Evolutionary conservation across 1,140 invertebrate species (phyloP).

Genomic region (Zaprionus vittiger): DNA sequence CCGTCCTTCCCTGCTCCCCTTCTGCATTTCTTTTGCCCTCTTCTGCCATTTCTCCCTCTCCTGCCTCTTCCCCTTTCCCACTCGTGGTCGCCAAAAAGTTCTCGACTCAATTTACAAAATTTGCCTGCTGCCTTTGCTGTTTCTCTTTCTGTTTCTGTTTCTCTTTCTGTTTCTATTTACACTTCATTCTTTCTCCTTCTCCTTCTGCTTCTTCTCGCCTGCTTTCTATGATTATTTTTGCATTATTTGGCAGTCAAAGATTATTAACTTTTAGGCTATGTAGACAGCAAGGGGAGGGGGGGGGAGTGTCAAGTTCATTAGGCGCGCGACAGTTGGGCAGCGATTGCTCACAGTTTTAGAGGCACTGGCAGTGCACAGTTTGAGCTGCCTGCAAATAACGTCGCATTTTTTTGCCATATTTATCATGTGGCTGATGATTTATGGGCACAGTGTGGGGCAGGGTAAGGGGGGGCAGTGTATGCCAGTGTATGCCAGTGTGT

Average conservation of each 20-base stretch:
- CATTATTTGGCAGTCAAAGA: conserved; percentile 41
- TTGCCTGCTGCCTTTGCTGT: conserved; percentile 17
- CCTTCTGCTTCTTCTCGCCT: background rate
- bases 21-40: conserved; percentile 4
- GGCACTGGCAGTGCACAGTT: conserved; percentile 34
- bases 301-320: conserved; percentile 49
- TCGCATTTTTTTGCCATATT: conserved; percentile 63
- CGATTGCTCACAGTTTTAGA: conserved; percentile 24
- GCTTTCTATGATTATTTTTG: conserved; percentile 1
- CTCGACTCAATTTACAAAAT: conserved; percentile 71
- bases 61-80: background rate
- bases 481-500: background rate
- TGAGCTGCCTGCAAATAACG: conserved; percentile 45
- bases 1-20: background rate
- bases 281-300: conserved; percentile 29
- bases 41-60: conserved; percentile 12
- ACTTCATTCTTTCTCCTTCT: background rate
- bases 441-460: conserved; percentile 16
- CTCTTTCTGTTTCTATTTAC: conserved; percentile 7
- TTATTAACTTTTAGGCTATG: conserved; percentile 77
- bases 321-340: background rate
- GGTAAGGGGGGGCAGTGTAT: conserved; percentile 20
- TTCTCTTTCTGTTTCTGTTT: conserved; percentile 17
- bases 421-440: conserved; percentile 67
- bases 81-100: conserved; percentile 41